Conservation (phyloP, 1,140 invertebrate genomes). For the Scaptomyza montana region DNA sequence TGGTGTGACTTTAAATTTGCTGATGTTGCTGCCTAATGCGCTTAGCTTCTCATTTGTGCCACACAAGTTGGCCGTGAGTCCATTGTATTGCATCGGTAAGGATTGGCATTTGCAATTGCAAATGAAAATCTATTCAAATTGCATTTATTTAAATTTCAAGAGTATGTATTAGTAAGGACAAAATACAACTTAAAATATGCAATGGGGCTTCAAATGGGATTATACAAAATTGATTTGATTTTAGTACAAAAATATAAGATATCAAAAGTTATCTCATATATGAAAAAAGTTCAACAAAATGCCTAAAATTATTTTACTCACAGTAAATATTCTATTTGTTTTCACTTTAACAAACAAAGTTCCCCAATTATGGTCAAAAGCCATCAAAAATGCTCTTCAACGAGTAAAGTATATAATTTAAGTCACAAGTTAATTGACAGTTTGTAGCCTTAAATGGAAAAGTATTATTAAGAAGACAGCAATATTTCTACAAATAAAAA, state of each 20-base stretch:
- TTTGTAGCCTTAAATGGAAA: not conserved
- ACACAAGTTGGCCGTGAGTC: slow-evolving; percentile 12
- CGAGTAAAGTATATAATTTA: not conserved
- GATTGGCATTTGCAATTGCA: slow-evolving; percentile 27
- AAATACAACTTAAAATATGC: not conserved
- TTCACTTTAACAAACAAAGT: no score
- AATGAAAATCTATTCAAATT: slow-evolving; percentile 20
- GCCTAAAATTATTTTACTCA: no score
- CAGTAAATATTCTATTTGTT: no score
- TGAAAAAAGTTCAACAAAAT: no score
- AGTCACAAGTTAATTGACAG: not conserved
- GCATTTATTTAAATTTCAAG: slow-evolving; percentile 11
- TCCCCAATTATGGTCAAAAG: not conserved
- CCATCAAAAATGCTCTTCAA: not conserved
- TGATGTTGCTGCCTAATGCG: slow-evolving; percentile 38
- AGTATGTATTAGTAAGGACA: not conserved
- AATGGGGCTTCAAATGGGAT: not conserved
- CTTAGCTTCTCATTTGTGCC: slow-evolving; percentile 33
- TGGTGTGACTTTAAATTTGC: slow-evolving; percentile 48
- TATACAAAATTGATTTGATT: slow-evolving; percentile 5
- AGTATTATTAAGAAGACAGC: not conserved
- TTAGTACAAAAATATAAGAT: not conserved
- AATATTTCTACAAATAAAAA: not conserved
- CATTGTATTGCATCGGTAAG: slow-evolving; percentile 10
- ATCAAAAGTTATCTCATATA: no score